Evolutionary conservation across 1,140 invertebrate genomes (phyloP).

Genomic region (Popillia japonica): DNA sequence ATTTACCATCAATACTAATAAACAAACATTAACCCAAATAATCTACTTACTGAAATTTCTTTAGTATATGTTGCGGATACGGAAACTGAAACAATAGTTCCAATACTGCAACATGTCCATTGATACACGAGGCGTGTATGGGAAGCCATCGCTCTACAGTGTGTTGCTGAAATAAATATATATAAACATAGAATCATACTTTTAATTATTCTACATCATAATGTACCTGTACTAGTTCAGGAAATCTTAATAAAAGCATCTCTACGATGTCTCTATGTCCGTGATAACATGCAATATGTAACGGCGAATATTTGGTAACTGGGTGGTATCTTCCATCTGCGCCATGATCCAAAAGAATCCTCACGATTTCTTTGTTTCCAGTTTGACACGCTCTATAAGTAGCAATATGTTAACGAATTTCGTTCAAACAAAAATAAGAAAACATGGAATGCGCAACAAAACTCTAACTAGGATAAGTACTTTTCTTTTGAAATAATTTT

Average conservation of each 20-base stretch:
- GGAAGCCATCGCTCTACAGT: conserved; percentile 94
- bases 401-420: conserved; percentile 28
- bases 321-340: conserved; percentile 88
- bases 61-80: conserved; percentile 78
- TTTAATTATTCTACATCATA: not conserved
- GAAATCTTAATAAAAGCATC: conserved; percentile 76
- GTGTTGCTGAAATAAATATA: conserved; percentile 66
- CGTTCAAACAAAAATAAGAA: not conserved
- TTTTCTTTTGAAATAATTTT: no score
- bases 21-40: not conserved
- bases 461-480: no score
- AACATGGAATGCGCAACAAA: not conserved
- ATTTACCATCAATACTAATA: conserved; percentile 18
- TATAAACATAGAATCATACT: conserved; percentile 1
- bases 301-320: conserved; percentile 89
- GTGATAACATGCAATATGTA: conserved; percentile 91
- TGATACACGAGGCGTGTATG: conserved; percentile 90
- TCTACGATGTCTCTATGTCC: conserved; percentile 84
- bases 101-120: conserved; percentile 80
- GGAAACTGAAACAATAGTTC: conserved; percentile 82
- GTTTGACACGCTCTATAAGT: conserved; percentile 78
- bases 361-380: conserved; percentile 82
- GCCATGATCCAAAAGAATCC: conserved; percentile 79
- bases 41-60: conserved; percentile 68
- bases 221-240: conserved; percentile 72